Base-by-base conservation (phyloP, 2,888 invertebrate genomes). In the Calliphora vomitoria region DNA sequence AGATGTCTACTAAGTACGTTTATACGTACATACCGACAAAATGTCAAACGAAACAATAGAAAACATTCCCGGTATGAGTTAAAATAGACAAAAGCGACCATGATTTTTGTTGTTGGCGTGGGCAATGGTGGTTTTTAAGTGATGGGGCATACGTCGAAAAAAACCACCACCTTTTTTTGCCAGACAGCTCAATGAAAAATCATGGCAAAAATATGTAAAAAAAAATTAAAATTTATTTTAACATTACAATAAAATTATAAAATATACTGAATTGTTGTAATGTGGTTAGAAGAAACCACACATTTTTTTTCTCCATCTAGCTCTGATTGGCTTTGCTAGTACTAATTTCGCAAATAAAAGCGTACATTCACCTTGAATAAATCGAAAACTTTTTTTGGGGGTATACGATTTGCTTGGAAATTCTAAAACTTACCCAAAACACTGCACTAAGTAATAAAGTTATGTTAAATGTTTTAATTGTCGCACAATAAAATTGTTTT, bases 341-440 rank as follows among this genome's bases (percentile, higher is more conserved):
- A 60, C 25, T 60, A 13, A 55, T 69, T 82, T 79, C 20, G 74
- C 74, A 75, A 78, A 82, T 60, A 31, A 75, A 75, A 82, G 68
- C 86, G 82, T 83, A 79, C 82, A 82, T 79, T 83, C 86, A 86
- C 79, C 86, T 86, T 86, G 86, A 75, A 68, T 84, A 55, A 53
- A 53, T 69, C 50, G 38, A 85, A 78, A 82, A 50, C 13, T 41
- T 20, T 55, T 69, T 62, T n/a, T 58, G 8, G 38, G 38, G 50
- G n/a, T 1, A 20, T n/a, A 35, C 44, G 79, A 47, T 47, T 58
- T 35, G 6, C 8, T 79, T 18, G 15, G 11, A 18, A 0, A 20
- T n/a, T 20, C 11, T 1, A 18, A 15, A 35, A 83, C 82, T 86
- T 75, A 86, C 86, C 79, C 69, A 71, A 50, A 78, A 68, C 8